Percentiles rank a stretch among this genome's conserved stretches.
phyloP scores from a whole-genome alignment of 2,888 invertebrate species.

The Cartodere bifasciata region DNA sequence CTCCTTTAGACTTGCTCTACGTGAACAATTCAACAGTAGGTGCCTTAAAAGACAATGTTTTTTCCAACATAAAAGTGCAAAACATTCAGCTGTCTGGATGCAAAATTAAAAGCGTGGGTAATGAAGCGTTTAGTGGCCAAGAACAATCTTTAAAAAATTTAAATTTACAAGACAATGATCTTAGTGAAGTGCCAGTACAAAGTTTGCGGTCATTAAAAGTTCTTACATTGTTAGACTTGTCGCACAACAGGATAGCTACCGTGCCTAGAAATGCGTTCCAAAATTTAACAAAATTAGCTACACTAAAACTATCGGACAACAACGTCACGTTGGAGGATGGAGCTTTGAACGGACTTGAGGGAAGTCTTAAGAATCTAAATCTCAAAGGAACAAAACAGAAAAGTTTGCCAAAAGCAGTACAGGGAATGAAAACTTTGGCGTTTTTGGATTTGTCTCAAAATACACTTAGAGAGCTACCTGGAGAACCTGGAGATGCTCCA shows the following conservation, averaged over 20 bases:
- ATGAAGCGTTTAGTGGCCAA: conserved; percentile 71
- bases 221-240: conserved; percentile 70
- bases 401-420: conserved; percentile 64
- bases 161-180: conserved; percentile 72
- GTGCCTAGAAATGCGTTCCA: conserved; percentile 67
- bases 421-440: conserved; percentile 65
- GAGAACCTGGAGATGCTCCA: conserved; percentile 45
- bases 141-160: conserved; percentile 69
- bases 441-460: conserved; percentile 86
- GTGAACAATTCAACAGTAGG: conserved; percentile 77
- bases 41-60: conserved; percentile 51
- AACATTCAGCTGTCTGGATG: conserved; percentile 80
- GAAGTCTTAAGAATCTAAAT: conserved; percentile 74
- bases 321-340: conserved; percentile 59
- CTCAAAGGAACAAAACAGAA: conserved; percentile 77
- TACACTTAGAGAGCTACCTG: conserved; percentile 68
- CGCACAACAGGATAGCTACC: conserved; percentile 61
- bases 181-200: conserved; percentile 64
- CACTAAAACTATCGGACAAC: conserved; percentile 78
- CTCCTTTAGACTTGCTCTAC: conserved; percentile 70
- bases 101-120: conserved; percentile 55
- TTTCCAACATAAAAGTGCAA: conserved; percentile 57
- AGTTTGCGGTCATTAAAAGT: conserved; percentile 55
- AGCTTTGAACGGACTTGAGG: conserved; percentile 69
- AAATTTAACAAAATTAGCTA: conserved; percentile 59